Base-by-base conservation (phyloP, 2,888 invertebrate species). In the Cacoxenus indagator region DNA sequence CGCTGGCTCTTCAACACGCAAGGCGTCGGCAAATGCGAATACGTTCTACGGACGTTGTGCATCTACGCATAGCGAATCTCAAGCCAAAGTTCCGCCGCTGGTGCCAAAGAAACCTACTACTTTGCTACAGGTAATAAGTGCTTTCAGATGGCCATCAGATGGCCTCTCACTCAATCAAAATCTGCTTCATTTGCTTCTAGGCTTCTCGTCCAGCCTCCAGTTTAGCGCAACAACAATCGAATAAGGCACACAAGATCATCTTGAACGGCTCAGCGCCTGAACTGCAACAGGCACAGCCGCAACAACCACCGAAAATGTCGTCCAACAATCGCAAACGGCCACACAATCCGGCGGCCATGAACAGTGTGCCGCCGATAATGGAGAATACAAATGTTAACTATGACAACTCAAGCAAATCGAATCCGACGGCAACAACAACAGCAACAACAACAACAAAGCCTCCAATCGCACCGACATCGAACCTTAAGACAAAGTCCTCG, bases 1-100 rank as follows among this genome's bases (percentile, higher is more conserved):
- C 73, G 88, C 89, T 2, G 88, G 88, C 5, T 87, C 88, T 14
- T 84, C 88, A 1, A 84, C 85, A 45, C 84, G 87, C 87, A 86
- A 69, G 26, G 80, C 27, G 75, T 76, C 74, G 76, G 79, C 80
- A 45, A 86, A 69, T 27, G 80, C 26, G 75, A 77, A 74, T 77
- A 78, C 80, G 31, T 70, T 70, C 67, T 62, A 71, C 65, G 69
- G 73, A 70, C 67, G 68, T 67, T 62, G 64, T 27, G 43, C 62
- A 57, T 59, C 73, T 24, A 54, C 73, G 45, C 61, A 62, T n/a
- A 37, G 68, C 75, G 6, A 69, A 76, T 11, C 78, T 26, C 71
- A 57, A 2, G 43, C 71, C n/a, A 73, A 72, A 24, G 72, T 74
- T 68, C 87, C 88, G 37, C 88, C 88, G 3, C 79, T 87, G 65